Base-by-base conservation (phyloP, 1,140 invertebrate species). In the Olivierus martensii region DNA sequence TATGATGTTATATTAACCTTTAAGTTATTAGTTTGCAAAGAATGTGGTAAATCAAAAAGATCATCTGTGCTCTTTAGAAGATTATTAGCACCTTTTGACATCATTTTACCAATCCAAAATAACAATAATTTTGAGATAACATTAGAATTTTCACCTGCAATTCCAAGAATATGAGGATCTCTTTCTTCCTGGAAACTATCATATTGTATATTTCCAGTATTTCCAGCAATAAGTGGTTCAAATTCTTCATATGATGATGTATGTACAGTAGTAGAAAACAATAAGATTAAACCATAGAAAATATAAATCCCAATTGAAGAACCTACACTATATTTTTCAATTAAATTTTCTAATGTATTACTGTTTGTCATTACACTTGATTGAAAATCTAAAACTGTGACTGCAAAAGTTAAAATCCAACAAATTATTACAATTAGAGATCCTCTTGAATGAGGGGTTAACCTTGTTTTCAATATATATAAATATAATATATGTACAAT, bases 21-120 rank as follows among this genome's bases (percentile, higher is more conserved):
- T 18, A 49, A 22, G 46, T 55, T 37, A 15, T 46, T 43, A 41
- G 82, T 80, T 47, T 75, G 75, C 39, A 90, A 69, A 45, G 75
- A 70, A 34, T 75, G 70, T 0, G 91, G 91, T 42, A 97, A 69
- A 67, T 89, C 81, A 71, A 83, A 91, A 0, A 96, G 68, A 72
- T 94, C 89, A 65, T 88, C 83, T 0, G 79, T 69, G 62, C 77
- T 76, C 49, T 77, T 75, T 7, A 97, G 68, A 56, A 79, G 76
- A 37, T 63, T 56, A 7, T 81, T 80, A 5, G 78, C 73, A 5
- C 90, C 91, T 73, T 89, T 91, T 46, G 77, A 63, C 69, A 96
- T 82, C 38, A 96, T 67, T 9, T 84, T 83, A 54, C 82, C 77
- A 0, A 93, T 87, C 91, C 91, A 97, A 55, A 78, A 71, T 65